These are phyloP conservation scores for Anarhynchus alexandrinus DNA, from an alignment of 2,113 vertebrate genomes.

Conservation along the genomic window DNA sequence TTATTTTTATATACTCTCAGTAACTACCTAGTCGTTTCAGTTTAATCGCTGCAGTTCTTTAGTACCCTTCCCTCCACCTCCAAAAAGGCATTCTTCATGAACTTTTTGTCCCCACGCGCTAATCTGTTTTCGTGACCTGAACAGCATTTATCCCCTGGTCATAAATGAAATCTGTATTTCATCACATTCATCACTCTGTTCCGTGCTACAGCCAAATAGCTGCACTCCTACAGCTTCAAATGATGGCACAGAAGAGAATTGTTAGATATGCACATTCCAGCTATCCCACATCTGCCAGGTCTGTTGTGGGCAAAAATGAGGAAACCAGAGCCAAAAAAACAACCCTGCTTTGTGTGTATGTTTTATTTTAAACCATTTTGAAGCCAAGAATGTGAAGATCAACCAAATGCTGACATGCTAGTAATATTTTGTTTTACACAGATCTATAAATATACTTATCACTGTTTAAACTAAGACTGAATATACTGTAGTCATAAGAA, in stretches of 20 bases:
- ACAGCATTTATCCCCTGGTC: slow-evolving; percentile 39
- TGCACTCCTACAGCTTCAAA: slow-evolving; percentile 69
- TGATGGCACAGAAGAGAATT: slow-evolving; percentile 67
- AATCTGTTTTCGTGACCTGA: slow-evolving; percentile 53
- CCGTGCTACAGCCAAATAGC: slow-evolving; percentile 55
- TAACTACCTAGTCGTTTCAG: not conserved
- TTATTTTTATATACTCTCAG: slow-evolving; percentile 3
- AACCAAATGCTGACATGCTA: slow-evolving; percentile 62
- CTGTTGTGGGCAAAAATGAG: slow-evolving; percentile 67
- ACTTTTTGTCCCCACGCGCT: slow-evolving; percentile 23
- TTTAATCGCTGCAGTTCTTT: not conserved
- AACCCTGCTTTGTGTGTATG: slow-evolving; percentile 35
- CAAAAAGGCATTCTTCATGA: not conserved
- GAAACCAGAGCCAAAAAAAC: slow-evolving; percentile 47
- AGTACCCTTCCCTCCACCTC: not conserved
- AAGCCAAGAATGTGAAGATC: slow-evolving; percentile 68
- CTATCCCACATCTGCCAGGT: slow-evolving; percentile 66
- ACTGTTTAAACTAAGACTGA: slow-evolving; percentile 53
- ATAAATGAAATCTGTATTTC: slow-evolving; percentile 66
- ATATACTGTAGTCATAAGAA: slow-evolving; percentile 51
- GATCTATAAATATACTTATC: slow-evolving; percentile 68
- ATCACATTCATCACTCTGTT: slow-evolving; percentile 60
- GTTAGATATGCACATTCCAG: slow-evolving; percentile 71
- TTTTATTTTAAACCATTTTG: slow-evolving; percentile 62
- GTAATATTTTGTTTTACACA: slow-evolving; percentile 64